These are phyloP conservation scores for Eugnorisma glareosa DNA, from an alignment of 2,888 invertebrate genomes.

Conservation along the genomic window DNA sequence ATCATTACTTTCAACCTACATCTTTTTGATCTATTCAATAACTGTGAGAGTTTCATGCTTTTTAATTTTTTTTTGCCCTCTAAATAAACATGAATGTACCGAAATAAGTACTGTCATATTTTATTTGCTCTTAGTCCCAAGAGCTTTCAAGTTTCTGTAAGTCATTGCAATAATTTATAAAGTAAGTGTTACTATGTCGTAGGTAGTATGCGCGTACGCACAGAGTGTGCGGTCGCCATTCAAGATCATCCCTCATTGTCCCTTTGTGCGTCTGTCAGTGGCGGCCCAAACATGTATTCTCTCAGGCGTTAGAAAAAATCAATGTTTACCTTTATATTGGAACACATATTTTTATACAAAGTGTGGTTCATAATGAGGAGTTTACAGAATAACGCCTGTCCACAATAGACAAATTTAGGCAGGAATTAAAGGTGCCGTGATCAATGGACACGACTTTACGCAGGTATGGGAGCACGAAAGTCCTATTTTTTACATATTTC, in stretches of 20 bases:
- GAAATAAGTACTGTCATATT: constrained; percentile 46
- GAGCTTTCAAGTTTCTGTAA: constrained; percentile 53
- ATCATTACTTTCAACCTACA: not conserved
- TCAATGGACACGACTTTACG: constrained; percentile 78
- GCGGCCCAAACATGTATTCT: constrained; percentile 89
- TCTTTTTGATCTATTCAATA: not conserved
- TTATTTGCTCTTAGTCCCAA: constrained; percentile 63
- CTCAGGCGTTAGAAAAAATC: constrained; percentile 85
- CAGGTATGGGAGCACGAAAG: constrained; percentile 72
- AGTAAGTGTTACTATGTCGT: constrained; percentile 60
- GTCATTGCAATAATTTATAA: constrained; percentile 74
- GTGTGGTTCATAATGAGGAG: constrained; percentile 87
- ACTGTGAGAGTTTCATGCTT: not conserved
- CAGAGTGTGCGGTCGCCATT: constrained; percentile 90
- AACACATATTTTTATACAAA: constrained; percentile 90
- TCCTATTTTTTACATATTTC: constrained; percentile 51
- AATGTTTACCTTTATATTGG: constrained; percentile 90
- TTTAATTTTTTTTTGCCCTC: constrained; percentile 29
- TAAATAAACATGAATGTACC: constrained; percentile 39
- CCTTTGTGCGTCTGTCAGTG: constrained; percentile 86
- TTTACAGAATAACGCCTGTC: constrained; percentile 90
- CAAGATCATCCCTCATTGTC: constrained; percentile 85
- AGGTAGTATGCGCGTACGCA: constrained; percentile 73
- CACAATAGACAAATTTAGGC: constrained; percentile 85
- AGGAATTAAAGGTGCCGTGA: constrained; percentile 85